These are phyloP conservation scores for Lineus longissimus DNA, from an alignment of 1,140 invertebrate species.

Conservation along the genomic window DNA sequence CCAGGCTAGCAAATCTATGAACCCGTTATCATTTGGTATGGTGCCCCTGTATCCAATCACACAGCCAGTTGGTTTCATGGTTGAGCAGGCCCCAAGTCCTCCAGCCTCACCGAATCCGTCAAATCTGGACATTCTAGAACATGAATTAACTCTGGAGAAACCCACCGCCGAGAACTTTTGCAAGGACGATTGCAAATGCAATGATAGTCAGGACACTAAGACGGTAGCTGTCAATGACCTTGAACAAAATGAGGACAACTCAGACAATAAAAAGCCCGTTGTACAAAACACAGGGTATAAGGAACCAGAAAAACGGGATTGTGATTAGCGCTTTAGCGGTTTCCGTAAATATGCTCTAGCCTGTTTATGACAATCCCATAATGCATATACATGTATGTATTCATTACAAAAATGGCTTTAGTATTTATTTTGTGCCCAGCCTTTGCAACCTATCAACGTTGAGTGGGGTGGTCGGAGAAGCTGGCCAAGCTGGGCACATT, in stretches of 20 bases:
- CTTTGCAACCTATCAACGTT: too few species aligned
- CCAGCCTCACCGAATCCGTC: background rate
- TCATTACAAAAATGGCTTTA: too few species aligned
- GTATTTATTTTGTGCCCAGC: too few species aligned
- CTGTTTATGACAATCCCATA: too few species aligned
- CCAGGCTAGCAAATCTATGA: constrained; percentile 54
- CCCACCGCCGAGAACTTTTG: background rate
- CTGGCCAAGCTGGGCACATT: too few species aligned
- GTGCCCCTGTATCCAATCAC: constrained; percentile 54
- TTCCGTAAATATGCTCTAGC: too few species aligned
- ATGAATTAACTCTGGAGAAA: background rate
- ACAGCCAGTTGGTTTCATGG: constrained; percentile 52
- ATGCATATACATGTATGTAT: too few species aligned
- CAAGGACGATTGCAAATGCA: background rate
- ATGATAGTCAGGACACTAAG: background rate
- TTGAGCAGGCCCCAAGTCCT: constrained; percentile 26
- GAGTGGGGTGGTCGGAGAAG: too few species aligned
- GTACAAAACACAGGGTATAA: too few species aligned
- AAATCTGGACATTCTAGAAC: background rate
- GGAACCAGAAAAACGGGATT: too few species aligned
- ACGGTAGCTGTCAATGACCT: background rate
- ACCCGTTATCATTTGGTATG: constrained; percentile 41
- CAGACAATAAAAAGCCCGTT: background rate
- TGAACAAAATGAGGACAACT: background rate
- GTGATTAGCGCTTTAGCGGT: too few species aligned